Conservation (phyloP, 1,140 invertebrate genomes). For the Papilio machaon region DNA sequence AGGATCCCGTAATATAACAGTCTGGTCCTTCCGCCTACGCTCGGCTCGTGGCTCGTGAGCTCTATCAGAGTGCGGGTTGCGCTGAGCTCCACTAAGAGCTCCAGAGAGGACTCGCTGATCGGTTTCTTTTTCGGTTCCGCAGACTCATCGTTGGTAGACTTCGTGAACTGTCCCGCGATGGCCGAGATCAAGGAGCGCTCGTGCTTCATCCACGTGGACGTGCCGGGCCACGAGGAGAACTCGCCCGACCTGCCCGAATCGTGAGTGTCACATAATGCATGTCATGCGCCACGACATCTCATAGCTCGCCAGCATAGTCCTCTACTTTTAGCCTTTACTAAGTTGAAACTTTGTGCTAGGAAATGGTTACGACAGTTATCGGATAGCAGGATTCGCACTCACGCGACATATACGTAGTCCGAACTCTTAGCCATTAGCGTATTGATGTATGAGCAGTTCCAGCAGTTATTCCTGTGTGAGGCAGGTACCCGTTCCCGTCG, state of each 20-base stretch:
- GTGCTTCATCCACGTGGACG: slow-evolving; percentile 94
- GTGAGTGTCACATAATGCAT: slow-evolving; percentile 47
- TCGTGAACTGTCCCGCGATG: slow-evolving; percentile 92
- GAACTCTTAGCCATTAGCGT: too few species aligned
- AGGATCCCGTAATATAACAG: too few species aligned
- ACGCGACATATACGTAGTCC: neutral
- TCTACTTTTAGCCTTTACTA: neutral
- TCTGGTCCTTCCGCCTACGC: too few species aligned
- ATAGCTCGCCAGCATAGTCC: neutral
- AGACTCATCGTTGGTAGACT: slow-evolving; percentile 89
- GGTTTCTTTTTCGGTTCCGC: slow-evolving; percentile 47
- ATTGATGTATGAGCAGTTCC: neutral
- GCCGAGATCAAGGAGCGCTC: slow-evolving; percentile 91
- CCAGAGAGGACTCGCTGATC: neutral
- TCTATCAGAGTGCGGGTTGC: too few species aligned
- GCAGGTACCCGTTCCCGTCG: slow-evolving; percentile 90
- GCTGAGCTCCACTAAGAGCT: neutral
- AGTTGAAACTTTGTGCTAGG: neutral
- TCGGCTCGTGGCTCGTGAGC: too few species aligned
- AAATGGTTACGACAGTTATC: neutral
- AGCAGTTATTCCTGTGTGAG: neutral
- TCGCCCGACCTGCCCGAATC: slow-evolving; percentile 73
- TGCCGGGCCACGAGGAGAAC: slow-evolving; percentile 94
- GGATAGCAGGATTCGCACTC: neutral
- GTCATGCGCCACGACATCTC: neutral